These are phyloP conservation scores for Thymelicus acteon DNA, from an alignment of 2,888 invertebrate genomes.

Conservation along the genomic window DNA sequence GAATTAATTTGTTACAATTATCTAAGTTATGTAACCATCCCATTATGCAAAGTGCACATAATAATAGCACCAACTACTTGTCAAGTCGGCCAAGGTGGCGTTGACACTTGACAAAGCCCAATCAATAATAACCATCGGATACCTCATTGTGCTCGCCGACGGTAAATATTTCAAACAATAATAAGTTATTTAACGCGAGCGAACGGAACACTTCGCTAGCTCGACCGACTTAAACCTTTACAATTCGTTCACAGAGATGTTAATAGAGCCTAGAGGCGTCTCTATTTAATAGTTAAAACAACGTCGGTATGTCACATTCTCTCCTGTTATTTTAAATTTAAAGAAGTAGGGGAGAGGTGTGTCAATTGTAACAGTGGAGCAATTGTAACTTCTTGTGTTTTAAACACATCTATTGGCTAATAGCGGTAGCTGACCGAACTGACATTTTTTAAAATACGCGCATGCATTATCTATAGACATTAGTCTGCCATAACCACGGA, in stretches of 20 bases:
- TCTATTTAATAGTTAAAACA: too few relatives aligned
- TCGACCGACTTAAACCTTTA: neutral
- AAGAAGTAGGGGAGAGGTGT: too few relatives aligned
- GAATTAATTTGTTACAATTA: neutral
- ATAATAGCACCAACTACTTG: neutral
- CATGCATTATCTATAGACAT: too few relatives aligned
- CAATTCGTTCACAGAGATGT: neutral
- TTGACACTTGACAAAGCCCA: constrained; percentile 36
- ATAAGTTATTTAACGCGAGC: constrained; percentile 2
- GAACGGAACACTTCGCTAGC: neutral
- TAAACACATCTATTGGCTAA: too few relatives aligned
- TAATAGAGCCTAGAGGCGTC: too few relatives aligned
- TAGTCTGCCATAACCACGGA: too few relatives aligned
- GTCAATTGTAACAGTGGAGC: too few relatives aligned
- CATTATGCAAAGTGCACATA: neutral
- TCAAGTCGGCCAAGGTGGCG: constrained; percentile 27
- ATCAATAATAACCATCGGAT: constrained; percentile 29
- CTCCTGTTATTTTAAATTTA: too few relatives aligned
- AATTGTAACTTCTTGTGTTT: too few relatives aligned
- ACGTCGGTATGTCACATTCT: too few relatives aligned
- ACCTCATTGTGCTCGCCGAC: constrained; percentile 12
- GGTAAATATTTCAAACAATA: constrained; percentile 24
- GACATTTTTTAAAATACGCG: too few relatives aligned
- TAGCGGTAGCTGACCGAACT: too few relatives aligned
- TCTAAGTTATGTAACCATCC: neutral